phyloP scores from a whole-genome alignment of 2,888 invertebrate genomes.

The Metellina segmentata region DNA sequence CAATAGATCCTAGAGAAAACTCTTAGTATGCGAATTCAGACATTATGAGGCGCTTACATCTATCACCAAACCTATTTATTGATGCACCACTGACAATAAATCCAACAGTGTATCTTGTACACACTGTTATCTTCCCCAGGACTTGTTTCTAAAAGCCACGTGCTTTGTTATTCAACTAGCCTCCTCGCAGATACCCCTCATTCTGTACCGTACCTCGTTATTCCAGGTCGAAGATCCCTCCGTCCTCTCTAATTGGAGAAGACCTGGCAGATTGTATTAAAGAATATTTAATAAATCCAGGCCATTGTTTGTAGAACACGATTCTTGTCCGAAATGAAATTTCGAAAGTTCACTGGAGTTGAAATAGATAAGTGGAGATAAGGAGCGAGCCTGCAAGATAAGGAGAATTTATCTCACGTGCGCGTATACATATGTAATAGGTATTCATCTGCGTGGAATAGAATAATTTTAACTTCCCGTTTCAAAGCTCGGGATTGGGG shows the following conservation, averaged over 20 bases:
- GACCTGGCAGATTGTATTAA: not conserved
- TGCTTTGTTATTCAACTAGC: not conserved
- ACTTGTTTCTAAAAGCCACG: not conserved
- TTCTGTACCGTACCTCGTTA: not conserved
- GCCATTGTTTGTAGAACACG: not conserved
- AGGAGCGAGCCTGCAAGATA: not conserved
- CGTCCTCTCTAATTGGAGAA: not conserved
- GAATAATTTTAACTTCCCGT: not conserved
- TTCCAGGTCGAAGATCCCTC: constrained; percentile 1
- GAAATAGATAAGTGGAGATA: not conserved
- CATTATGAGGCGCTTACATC: not conserved
- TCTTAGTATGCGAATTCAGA: not conserved
- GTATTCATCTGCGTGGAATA: not conserved
- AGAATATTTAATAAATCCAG: not conserved
- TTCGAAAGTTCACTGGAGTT: not conserved
- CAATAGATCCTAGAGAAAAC: not conserved
- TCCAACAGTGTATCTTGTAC: not conserved
- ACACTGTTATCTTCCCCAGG: not conserved
- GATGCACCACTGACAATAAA: not conserved
- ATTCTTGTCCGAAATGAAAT: not conserved
- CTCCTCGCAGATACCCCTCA: not conserved
- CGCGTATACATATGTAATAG: not conserved
- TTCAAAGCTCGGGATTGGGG: not conserved
- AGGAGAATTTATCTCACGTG: not conserved
- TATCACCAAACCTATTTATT: not conserved